phyloP scores from a whole-genome alignment of 2,888 invertebrate genomes.

The Nomada ruficornis region DNA sequence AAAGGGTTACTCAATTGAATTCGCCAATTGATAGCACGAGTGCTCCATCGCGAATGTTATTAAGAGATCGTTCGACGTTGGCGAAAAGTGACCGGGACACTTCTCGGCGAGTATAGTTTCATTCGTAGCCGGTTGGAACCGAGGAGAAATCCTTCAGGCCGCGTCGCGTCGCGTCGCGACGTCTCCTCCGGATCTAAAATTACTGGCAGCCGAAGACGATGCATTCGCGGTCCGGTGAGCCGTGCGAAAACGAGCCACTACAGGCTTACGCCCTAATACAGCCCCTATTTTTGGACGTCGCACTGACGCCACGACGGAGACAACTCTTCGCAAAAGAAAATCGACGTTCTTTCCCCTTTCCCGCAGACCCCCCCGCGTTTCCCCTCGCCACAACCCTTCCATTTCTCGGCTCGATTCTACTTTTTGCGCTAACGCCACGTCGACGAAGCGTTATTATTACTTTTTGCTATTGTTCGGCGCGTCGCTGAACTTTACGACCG shows the following conservation, averaged over 20 bases:
- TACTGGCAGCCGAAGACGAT: constrained; percentile 71
- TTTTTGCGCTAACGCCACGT: constrained; percentile 15
- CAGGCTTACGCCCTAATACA: constrained; percentile 65
- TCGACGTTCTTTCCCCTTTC: constrained; percentile 33
- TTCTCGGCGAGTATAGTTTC: constrained; percentile 22
- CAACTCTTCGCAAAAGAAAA: constrained; percentile 60
- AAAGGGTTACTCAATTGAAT: too few relatives aligned
- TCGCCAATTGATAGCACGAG: too few relatives aligned
- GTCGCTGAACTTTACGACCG: neutral
- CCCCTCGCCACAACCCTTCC: neutral
- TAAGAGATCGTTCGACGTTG: constrained; percentile 15
- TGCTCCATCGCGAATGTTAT: constrained; percentile 2
- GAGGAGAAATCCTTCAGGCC: constrained; percentile 42
- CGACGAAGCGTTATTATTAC: constrained; percentile 29
- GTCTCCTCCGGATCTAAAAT: constrained; percentile 74
- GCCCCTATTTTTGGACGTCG: constrained; percentile 69
- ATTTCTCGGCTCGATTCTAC: neutral
- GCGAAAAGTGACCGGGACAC: constrained; percentile 17
- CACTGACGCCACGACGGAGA: constrained; percentile 60
- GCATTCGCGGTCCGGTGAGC: constrained; percentile 71
- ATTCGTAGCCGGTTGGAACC: constrained; percentile 6
- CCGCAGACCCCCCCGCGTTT: neutral
- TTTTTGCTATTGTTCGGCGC: constrained; percentile 15
- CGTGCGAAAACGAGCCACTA: constrained; percentile 64
- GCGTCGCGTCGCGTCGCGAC: constrained; percentile 54